Percentiles rank a stretch among this genome's conserved stretches.
Evolutionary conservation across 2,888 invertebrate genomes (phyloP).

Genomic region (Apodemia mormo): DNA sequence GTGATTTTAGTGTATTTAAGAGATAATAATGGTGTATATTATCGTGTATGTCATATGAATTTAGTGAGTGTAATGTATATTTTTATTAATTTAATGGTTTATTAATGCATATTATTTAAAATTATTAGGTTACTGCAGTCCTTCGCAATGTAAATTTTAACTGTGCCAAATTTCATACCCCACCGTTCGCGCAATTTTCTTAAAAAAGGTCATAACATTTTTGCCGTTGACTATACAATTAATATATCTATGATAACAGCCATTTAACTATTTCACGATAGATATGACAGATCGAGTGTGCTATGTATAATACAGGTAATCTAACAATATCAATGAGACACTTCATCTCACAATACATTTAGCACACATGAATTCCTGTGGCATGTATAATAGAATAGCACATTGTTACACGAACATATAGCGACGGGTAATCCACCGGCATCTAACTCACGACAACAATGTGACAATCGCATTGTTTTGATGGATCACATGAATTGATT

Average conservation of each 20-base stretch:
- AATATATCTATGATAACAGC: background rate
- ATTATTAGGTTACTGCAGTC: no score
- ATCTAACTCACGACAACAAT: constrained; percentile 14
- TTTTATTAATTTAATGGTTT: no score
- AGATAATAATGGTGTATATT: no score
- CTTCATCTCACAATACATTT: constrained; percentile 49
- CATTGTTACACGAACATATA: constrained; percentile 31
- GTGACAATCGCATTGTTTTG: constrained; percentile 6
- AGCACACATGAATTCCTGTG: constrained; percentile 59
- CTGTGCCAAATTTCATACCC: no score
- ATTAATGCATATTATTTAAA: no score
- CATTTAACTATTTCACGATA: background rate
- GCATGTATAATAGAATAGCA: constrained; percentile 44
- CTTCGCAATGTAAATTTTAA: no score
- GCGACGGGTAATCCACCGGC: background rate
- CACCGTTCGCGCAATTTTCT: no score
- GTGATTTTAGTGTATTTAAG: no score
- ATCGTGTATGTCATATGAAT: no score
- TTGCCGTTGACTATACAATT: no score
- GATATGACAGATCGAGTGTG: background rate
- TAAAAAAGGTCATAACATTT: no score
- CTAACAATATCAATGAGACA: constrained; percentile 38
- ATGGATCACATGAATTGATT: constrained; percentile 10
- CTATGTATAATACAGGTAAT: background rate
- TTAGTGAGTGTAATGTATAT: no score